Evolutionary conservation across 1,140 invertebrate genomes (phyloP).

Genomic region (Penaeus chinensis): DNA sequence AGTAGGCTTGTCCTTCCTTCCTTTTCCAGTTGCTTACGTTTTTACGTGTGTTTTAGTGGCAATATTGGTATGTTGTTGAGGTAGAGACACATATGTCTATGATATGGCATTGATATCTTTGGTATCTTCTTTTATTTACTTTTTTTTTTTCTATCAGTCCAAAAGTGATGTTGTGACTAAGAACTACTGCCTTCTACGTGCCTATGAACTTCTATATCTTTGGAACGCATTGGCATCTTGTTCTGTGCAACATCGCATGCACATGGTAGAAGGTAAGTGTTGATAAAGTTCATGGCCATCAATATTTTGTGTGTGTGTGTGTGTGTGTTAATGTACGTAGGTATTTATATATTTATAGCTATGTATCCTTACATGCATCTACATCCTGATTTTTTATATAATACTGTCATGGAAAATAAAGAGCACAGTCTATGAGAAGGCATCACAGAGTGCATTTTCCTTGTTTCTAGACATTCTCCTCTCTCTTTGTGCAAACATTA

Average conservation of each 20-base stretch:
- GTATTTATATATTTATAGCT: no score
- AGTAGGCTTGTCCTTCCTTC: slow-evolving; percentile 27
- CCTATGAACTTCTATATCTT: slow-evolving; percentile 78
- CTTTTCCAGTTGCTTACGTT: not conserved
- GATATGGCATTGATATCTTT: not conserved
- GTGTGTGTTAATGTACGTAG: no score
- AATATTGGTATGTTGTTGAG: not conserved
- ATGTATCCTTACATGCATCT: no score
- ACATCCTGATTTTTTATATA: no score
- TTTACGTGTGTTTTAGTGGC: not conserved
- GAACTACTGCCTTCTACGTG: slow-evolving; percentile 74
- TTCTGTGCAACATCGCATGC: slow-evolving; percentile 64
- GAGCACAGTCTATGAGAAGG: no score
- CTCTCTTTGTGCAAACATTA: no score
- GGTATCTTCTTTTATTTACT: not conserved
- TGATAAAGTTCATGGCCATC: not conserved
- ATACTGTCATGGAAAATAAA: no score
- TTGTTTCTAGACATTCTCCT: no score
- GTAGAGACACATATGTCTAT: no score
- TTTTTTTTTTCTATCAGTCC: slow-evolving; percentile 35
- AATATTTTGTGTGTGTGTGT: not conserved
- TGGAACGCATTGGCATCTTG: slow-evolving; percentile 80
- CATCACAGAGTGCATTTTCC: no score
- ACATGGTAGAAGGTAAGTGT: slow-evolving; percentile 46
- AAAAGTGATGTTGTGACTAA: slow-evolving; percentile 51